Evolutionary conservation across 2,888 invertebrate genomes (phyloP).

Genomic region (Geophilus truncorum): DNA sequence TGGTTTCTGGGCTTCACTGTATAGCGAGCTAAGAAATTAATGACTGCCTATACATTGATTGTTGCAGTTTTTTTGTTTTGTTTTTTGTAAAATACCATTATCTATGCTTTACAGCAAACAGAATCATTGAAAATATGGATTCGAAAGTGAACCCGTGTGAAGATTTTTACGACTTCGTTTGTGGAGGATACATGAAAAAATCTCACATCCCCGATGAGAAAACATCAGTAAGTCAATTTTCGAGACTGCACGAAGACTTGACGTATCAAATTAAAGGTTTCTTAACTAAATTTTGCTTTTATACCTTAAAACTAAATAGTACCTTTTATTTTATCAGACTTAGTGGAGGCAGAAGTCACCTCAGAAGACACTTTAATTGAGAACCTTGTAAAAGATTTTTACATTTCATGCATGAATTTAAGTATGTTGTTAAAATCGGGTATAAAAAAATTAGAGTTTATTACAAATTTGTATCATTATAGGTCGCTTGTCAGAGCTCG

Average conservation of each 20-base stretch:
- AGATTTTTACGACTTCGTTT: background rate
- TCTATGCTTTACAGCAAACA: background rate
- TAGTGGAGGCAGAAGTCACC: background rate
- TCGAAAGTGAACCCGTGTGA: background rate
- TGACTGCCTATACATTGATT: too few relatives aligned
- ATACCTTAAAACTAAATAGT: too few relatives aligned
- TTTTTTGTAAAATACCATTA: too few relatives aligned
- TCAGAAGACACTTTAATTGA: constrained; percentile 50
- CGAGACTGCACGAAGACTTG: background rate
- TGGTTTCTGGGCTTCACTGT: too few relatives aligned
- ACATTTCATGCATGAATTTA: constrained; percentile 81
- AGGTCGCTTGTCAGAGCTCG: constrained; percentile 76
- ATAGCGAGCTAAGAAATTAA: too few relatives aligned
- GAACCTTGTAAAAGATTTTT: constrained; percentile 72
- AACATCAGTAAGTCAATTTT: constrained; percentile 43
- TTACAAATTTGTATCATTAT: constrained; percentile 34
- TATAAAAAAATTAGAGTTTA: background rate
- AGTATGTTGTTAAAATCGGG: constrained; percentile 56
- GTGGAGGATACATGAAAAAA: constrained; percentile 45
- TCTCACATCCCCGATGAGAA: constrained; percentile 76
- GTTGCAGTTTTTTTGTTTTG: too few relatives aligned
- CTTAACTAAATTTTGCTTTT: too few relatives aligned
- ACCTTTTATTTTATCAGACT: background rate
- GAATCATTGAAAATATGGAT: background rate
- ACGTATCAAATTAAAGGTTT: background rate